These are phyloP conservation scores for Druon quercuslanigerum DNA, from an alignment of 1,140 invertebrate species.

Conservation along the genomic window DNA sequence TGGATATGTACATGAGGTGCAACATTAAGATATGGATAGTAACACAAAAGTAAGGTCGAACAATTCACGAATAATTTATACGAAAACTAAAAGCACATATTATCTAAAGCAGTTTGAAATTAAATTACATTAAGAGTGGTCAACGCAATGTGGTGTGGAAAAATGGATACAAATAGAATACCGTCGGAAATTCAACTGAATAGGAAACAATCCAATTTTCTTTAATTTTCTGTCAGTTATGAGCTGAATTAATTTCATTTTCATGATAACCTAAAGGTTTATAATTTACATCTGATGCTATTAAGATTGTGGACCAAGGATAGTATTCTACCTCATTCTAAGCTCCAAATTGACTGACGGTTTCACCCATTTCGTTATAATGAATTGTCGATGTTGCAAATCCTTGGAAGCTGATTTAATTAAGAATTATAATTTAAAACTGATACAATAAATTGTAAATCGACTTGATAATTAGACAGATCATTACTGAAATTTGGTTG, in stretches of 20 bases:
- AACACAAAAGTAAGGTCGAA: conserved; percentile 25
- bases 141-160: too few relatives aligned
- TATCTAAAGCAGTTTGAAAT: conserved; percentile 2
- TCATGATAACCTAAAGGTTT: not conserved
- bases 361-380: not conserved
- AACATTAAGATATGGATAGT: conserved; percentile 18
- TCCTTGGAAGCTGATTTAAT: not conserved
- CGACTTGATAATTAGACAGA: too few relatives aligned
- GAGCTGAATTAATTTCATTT: conserved; percentile 4
- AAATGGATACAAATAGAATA: too few relatives aligned
- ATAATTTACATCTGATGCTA: not conserved
- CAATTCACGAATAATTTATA: not conserved
- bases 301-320: conserved; percentile 16
- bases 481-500: too few relatives aligned
- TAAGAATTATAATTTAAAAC: too few relatives aligned
- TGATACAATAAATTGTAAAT: too few relatives aligned
- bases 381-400: not conserved
- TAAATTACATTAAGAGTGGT: not conserved
- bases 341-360: not conserved
- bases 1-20: conserved; percentile 18
- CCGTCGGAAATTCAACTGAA: too few relatives aligned
- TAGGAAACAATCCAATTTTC: too few relatives aligned
- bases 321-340: not conserved
- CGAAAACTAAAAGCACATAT: conserved; percentile 6
- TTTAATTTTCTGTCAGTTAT: not conserved